phyloP scores from a whole-genome alignment of 2,888 invertebrate genomes.

The Drosophila lacicola region DNA sequence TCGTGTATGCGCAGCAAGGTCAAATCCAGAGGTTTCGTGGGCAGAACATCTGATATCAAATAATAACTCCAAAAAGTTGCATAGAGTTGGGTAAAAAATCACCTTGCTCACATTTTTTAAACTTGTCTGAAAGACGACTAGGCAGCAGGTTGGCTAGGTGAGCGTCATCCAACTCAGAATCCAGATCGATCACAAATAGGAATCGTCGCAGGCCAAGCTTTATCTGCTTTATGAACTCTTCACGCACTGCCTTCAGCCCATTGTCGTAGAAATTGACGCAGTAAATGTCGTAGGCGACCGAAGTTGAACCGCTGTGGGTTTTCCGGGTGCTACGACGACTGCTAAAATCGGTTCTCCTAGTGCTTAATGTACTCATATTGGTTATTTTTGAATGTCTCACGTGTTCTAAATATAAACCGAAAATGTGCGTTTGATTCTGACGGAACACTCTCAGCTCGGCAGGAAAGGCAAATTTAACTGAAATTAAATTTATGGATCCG shows the following conservation, averaged over 20 bases:
- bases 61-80: background rate
- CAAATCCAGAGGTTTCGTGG: slow-evolving; percentile 41
- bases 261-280: slow-evolving; percentile 73
- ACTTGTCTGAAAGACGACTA: slow-evolving; percentile 13
- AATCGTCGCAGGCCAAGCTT: slow-evolving; percentile 62
- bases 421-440: slow-evolving; percentile 24
- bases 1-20: slow-evolving; percentile 35
- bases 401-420: slow-evolving; percentile 33
- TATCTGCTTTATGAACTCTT: slow-evolving; percentile 69
- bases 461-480: background rate
- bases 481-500: background rate
- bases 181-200: slow-evolving; percentile 73
- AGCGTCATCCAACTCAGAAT: slow-evolving; percentile 47
- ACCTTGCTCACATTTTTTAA: slow-evolving; percentile 26
- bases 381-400: slow-evolving; percentile 16
- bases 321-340: slow-evolving; percentile 32
- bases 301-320: accelerated
- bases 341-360: slow-evolving; percentile 3
- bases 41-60: background rate
- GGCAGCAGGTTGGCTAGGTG: background rate
- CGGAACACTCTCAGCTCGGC: slow-evolving; percentile 6
- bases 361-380: slow-evolving; percentile 47
- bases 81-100: background rate
- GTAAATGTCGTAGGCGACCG: slow-evolving; percentile 58
- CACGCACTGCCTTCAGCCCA: slow-evolving; percentile 61